Conservation (phyloP, 2,888 invertebrate species). For the Leucania comma region DNA sequence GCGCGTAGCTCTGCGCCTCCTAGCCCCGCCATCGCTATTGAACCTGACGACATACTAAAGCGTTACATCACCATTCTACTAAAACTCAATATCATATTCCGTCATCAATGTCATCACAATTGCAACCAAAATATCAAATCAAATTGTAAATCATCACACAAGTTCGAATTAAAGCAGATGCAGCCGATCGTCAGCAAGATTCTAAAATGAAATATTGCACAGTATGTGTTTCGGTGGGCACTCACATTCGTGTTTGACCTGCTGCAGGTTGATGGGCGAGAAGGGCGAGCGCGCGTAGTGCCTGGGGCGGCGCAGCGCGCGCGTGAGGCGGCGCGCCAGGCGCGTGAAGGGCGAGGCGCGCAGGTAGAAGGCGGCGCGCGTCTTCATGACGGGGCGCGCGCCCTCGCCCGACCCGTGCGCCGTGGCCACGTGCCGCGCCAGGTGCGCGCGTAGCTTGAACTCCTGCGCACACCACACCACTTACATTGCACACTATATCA, state of each 20-base stretch:
- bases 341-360: conserved; percentile 97
- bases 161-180: too few species aligned
- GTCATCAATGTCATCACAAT: too few species aligned
- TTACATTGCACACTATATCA: neutral
- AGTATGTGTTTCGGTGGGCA: neutral
- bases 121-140: too few species aligned
- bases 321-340: conserved; percentile 96
- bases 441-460: conserved; percentile 98
- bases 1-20: conserved; percentile 87
- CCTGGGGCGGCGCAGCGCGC: conserved; percentile 94
- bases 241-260: conserved; percentile 97
- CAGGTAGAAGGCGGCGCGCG: conserved; percentile 98
- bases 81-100: neutral
- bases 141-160: too few species aligned
- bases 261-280: conserved; percentile 94
- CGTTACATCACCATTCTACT: neutral
- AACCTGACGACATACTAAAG: conserved; percentile 80
- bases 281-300: conserved; percentile 97
- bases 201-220: too few species aligned
- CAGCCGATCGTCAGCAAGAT: too few species aligned
- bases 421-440: conserved; percentile 98
- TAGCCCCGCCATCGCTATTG: conserved; percentile 88
- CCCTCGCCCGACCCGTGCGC: conserved; percentile 94
- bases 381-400: conserved; percentile 98
- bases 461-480: conserved; percentile 88